These are phyloP conservation scores for Tipula confusa DNA, from an alignment of 2,888 invertebrate species.

Conservation along the genomic window DNA sequence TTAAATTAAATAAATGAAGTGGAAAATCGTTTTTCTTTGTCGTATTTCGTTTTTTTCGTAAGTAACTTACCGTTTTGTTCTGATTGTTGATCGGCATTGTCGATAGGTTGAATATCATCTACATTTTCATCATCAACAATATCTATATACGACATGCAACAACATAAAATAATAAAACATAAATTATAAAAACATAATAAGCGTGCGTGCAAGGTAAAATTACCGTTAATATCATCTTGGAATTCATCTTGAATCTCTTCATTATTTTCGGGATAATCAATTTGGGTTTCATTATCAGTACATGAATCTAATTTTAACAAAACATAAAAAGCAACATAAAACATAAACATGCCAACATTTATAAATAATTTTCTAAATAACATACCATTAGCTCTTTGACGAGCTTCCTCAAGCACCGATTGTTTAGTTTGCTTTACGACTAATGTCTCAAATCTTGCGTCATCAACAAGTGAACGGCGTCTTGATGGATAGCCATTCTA, in stretches of 20 bases:
- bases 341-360: slow-evolving; percentile 35
- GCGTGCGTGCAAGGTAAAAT: neutral
- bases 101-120: neutral
- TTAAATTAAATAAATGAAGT: slow-evolving; percentile 25
- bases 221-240: slow-evolving; percentile 13
- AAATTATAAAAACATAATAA: neutral
- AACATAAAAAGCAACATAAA: slow-evolving; percentile 38
- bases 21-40: neutral
- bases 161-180: slow-evolving; percentile 3
- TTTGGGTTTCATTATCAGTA: neutral
- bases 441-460: slow-evolving; percentile 94
- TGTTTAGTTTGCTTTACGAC: slow-evolving; percentile 94
- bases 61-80: neutral
- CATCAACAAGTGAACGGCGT: slow-evolving; percentile 92
- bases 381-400: slow-evolving; percentile 82
- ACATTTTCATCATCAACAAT: neutral
- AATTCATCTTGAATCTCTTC: slow-evolving; percentile 26
- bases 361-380: slow-evolving; percentile 35
- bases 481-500: slow-evolving; percentile 97
- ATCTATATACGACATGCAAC: neutral
- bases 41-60: too few relatives aligned
- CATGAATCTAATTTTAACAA: slow-evolving; percentile 38
- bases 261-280: neutral
- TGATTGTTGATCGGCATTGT: neutral
- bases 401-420: slow-evolving; percentile 85